A percentile compares a stretch with the other conserved stretches of the same genome.
Conservation (phyloP, 2,113 vertebrate species). For the Erinaceus europaeus region DNA sequence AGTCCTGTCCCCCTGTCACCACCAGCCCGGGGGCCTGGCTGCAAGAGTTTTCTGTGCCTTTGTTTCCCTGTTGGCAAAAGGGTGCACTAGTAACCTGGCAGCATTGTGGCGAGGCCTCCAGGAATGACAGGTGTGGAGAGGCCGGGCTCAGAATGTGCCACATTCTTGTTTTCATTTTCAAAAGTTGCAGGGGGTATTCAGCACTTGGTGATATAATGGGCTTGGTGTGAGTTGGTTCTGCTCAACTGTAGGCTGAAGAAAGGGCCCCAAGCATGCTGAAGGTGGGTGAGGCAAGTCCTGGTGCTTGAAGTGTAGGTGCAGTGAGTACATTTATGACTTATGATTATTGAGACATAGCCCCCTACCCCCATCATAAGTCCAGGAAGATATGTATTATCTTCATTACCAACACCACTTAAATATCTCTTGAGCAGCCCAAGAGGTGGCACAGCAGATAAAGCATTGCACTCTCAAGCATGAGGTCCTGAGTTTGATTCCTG, state of each 20-base stretch:
- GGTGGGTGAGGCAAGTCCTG: neutral
- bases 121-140: neutral
- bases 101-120: neutral
- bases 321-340: neutral
- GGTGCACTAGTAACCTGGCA: neutral
- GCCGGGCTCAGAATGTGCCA: too few relatives aligned
- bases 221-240: neutral
- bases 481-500: too few relatives aligned
- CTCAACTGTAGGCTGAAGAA: too few relatives aligned
- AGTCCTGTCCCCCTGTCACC: neutral
- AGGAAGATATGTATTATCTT: neutral
- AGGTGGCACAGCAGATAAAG: too few relatives aligned
- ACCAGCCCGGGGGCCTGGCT: neutral
- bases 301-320: too few relatives aligned
- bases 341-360: too few relatives aligned
- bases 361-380: neutral
- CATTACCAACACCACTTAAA: too few relatives aligned
- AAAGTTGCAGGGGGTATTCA: too few relatives aligned
- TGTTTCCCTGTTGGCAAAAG: neutral
- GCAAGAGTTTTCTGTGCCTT: neutral
- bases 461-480: too few relatives aligned
- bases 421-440: too few relatives aligned
- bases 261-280: neutral
- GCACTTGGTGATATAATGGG: too few relatives aligned
- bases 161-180: neutral